phyloP scores from a whole-genome alignment of 2,888 invertebrate species.

The Eurytoma adleriae region DNA sequence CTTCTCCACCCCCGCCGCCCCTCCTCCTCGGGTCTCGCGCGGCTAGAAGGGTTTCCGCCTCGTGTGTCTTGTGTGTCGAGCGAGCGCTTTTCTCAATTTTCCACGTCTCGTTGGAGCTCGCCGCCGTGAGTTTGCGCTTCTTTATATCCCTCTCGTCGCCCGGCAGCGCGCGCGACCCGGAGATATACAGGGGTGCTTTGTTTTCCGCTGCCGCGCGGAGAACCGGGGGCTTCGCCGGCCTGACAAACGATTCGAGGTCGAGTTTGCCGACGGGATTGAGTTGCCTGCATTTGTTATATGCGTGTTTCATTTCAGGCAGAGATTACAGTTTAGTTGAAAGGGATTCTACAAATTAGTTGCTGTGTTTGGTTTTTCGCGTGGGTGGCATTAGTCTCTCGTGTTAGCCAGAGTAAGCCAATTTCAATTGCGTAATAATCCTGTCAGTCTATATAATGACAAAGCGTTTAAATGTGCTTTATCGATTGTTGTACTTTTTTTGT shows the following conservation, averaged over 20 bases:
- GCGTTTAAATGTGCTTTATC: too few species aligned
- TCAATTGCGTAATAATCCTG: too few species aligned
- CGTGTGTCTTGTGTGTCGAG: not conserved
- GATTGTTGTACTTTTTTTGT: too few species aligned
- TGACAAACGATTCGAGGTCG: constrained; percentile 8
- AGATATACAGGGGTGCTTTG: not conserved
- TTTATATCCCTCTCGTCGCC: constrained; percentile 4
- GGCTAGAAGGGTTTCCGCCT: not conserved
- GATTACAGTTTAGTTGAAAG: too few species aligned
- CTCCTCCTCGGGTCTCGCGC: not conserved
- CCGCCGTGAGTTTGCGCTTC: constrained; percentile 14
- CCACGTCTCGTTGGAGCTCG: constrained; percentile 9
- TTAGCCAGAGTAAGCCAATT: too few species aligned
- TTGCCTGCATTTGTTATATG: not conserved
- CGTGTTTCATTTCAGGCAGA: too few species aligned
- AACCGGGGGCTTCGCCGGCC: too few species aligned
- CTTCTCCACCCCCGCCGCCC: not conserved
- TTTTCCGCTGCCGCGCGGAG: not conserved
- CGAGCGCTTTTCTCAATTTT: constrained; percentile 48
- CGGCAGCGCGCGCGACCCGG: not conserved
- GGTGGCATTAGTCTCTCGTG: too few species aligned
- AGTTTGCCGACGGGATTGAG: not conserved
- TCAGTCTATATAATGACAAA: too few species aligned
- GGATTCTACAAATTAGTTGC: too few species aligned
- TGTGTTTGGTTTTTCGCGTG: too few species aligned